Evolutionary conservation across 2,113 vertebrate species (phyloP).

Genomic region (Calyptomena viridis): DNA sequence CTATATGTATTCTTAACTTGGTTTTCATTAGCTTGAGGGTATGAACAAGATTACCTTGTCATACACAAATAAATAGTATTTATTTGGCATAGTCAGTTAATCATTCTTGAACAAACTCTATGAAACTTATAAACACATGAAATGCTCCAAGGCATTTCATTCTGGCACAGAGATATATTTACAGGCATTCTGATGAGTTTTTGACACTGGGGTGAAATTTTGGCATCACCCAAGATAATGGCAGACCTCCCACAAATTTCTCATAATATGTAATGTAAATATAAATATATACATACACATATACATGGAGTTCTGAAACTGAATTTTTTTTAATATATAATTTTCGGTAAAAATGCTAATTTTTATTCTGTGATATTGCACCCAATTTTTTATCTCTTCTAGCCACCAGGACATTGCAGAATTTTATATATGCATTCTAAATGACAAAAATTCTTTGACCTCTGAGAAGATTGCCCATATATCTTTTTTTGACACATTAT

Average conservation of each 20-base stretch:
- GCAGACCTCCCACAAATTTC: background rate
- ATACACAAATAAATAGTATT: slow-evolving; percentile 25
- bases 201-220: background rate
- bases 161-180: slow-evolving; percentile 13
- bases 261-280: background rate
- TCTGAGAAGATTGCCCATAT: background rate
- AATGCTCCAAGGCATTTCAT: slow-evolving; percentile 6
- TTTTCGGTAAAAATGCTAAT: background rate
- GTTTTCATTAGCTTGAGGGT: background rate
- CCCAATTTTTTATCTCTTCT: background rate
- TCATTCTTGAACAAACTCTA: slow-evolving; percentile 29
- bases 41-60: background rate
- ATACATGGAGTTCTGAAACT: background rate
- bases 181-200: background rate
- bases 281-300: background rate
- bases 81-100: slow-evolving; percentile 32
- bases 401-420: background rate
- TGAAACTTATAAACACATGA: slow-evolving; percentile 7
- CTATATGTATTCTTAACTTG: background rate
- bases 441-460: background rate
- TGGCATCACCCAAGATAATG: background rate
- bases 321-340: background rate
- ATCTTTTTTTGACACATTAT: background rate
- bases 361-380: background rate
- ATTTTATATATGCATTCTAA: background rate